A percentile compares a stretch with the other conserved stretches of the same genome.
These are phyloP conservation scores for Cyclura pinguis DNA, from an alignment of 2,797 vertebrate species.

Conservation along the genomic window DNA sequence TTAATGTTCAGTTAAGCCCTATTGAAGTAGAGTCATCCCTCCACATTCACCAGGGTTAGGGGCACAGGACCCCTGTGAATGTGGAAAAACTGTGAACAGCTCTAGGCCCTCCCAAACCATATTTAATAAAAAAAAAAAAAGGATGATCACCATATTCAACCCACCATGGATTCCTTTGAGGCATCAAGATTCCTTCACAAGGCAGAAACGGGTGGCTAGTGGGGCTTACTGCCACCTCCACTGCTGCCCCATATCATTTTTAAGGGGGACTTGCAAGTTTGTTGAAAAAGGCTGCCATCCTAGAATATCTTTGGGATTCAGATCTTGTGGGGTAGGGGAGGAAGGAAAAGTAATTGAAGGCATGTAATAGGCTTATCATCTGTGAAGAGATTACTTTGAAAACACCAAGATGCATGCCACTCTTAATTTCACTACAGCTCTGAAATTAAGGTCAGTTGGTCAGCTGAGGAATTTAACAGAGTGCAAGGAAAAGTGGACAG, in stretches of 20 bases:
- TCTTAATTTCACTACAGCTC: neutral
- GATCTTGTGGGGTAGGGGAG: neutral
- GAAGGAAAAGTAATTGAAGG: neutral
- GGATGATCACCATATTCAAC: too few species aligned
- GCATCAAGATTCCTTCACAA: too few species aligned
- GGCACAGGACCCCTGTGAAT: too few species aligned
- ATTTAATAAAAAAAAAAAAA: too few species aligned
- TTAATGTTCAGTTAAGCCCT: too few species aligned
- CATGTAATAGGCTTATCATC: neutral
- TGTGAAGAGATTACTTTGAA: neutral
- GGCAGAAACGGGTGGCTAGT: too few species aligned
- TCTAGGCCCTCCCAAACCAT: too few species aligned
- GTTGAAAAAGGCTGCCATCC: neutral
- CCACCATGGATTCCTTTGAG: too few species aligned
- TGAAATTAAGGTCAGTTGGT: neutral
- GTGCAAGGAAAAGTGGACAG: neutral
- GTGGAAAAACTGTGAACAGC: too few species aligned
- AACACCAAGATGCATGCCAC: neutral
- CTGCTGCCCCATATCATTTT: too few species aligned
- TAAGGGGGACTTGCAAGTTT: neutral
- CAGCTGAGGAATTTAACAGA: neutral
- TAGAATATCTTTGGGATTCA: neutral
- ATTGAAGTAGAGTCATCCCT: neutral
- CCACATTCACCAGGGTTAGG: too few species aligned
- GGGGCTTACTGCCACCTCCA: too few species aligned